Base-by-base conservation (phyloP, 2,113 vertebrate species). In the Chrysochloris asiatica region DNA sequence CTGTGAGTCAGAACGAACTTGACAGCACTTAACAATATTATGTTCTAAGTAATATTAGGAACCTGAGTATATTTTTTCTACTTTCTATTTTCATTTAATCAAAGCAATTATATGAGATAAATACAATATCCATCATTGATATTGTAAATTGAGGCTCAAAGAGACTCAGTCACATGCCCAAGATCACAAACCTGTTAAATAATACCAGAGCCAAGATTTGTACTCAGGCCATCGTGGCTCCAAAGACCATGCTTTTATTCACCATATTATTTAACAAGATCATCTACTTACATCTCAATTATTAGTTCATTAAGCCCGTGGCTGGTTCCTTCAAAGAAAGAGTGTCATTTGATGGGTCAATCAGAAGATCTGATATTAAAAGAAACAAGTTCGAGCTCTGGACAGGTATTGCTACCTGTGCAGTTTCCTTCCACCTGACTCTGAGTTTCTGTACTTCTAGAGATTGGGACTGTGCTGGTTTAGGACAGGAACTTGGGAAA, bases 291-390 rank as follows among this genome's bases (percentile, higher is more conserved):
- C 12, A n/a, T 36, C 59, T 93, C 47, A 71, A 43, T 54, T 81
- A 48, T 30, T 8, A 83, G 61, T 41, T 75, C 33, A 45, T 80
- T 33, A 0, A 54, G 41, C 48, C 33, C 30, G n/a, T 6, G 43
- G 6, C 50, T 77, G 63, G 4, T 63, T 90, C 86, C 47, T 67
- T 80, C 47, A 93, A 86, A 93, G n/a, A 73, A 56, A 86, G n/a
- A n/a, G 10, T 52, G 5, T 72, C 56, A 71, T 85, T 36, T 67
- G 7, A 24, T 14, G 33, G 38, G 52, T 22, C 33, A 65, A n/a
- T 45, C 12, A 76, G 41, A 33, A 59, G 41, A 83, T 26, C 28
- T 43, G 69, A 61, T 50, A n/a, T 24, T 2, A 54, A 61, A 77
- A 91, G 52, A 86, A 78, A 93, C n/a, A 85, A 82, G 63, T 9